Percentiles rank a stretch among this genome's conserved stretches.
phyloP scores from a whole-genome alignment of 2,797 vertebrate genomes.

The Tenualosa ilisha region DNA sequence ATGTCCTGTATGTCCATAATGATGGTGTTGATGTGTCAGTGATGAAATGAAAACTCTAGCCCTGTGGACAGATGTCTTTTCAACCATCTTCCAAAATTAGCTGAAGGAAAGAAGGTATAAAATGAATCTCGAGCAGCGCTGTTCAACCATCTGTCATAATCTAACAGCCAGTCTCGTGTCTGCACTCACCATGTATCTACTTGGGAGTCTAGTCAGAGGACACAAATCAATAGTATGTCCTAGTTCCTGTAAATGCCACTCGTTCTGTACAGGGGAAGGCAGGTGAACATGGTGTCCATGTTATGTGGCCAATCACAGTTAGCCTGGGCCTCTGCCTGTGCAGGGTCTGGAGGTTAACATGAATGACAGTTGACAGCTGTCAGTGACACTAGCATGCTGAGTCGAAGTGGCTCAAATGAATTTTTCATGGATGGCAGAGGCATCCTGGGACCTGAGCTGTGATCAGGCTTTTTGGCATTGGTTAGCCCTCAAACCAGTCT shows the following conservation, averaged over 20 bases:
- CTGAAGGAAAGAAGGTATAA: neutral
- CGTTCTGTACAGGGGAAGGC: neutral
- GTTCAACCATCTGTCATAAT: constrained; percentile 9
- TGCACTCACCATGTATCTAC: neutral
- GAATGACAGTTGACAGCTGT: constrained; percentile 54
- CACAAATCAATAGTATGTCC: constrained; percentile 13
- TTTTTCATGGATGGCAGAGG: constrained; percentile 51
- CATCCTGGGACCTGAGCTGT: constrained; percentile 14
- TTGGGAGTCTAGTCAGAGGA: neutral
- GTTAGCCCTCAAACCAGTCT: neutral
- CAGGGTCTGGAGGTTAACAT: constrained; percentile 44
- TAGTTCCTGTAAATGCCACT: neutral
- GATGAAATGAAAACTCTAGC: neutral
- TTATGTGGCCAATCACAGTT: neutral
- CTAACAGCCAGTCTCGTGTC: neutral
- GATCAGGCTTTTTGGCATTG: neutral
- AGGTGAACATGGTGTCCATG: constrained; percentile 5
- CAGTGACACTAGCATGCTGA: neutral
- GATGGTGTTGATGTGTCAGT: neutral
- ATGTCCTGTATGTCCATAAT: neutral
- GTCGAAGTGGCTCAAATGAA: constrained; percentile 51
- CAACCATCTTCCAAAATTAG: neutral
- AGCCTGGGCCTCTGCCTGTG: constrained; percentile 46
- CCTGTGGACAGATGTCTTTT: neutral
- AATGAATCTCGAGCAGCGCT: neutral